These are phyloP conservation scores for Pelagia noctiluca DNA, from an alignment of 30 jellyfish, hydroid and myxozoan genomes.

Conservation along the genomic window DNA sequence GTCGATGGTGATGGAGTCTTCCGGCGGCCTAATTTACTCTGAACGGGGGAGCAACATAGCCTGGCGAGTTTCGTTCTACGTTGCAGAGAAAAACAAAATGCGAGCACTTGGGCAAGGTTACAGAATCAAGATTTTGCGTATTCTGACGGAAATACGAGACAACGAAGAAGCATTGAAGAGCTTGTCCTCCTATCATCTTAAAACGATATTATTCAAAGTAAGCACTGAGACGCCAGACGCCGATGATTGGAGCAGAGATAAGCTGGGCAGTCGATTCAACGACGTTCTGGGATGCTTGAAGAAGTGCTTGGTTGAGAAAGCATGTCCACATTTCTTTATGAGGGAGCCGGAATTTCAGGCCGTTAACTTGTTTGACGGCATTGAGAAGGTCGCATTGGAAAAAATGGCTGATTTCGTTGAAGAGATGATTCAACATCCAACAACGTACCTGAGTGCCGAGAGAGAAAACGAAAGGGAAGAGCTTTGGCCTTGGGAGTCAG, in stretches of 20 bases:
- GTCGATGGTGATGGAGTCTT: slow-evolving; percentile 7
- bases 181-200: slow-evolving; percentile 78
- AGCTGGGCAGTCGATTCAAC: slow-evolving; percentile 42
- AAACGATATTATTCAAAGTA: slow-evolving; percentile 67
- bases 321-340: slow-evolving; percentile 70
- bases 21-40: neutral
- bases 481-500: slow-evolving; percentile 71
- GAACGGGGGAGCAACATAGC: slow-evolving; percentile 27
- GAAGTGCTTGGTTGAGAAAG: slow-evolving; percentile 16
- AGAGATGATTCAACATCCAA: slow-evolving; percentile 46
- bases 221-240: slow-evolving; percentile 57
- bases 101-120: slow-evolving; percentile 79
- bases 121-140: slow-evolving; percentile 70
- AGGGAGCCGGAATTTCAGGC: slow-evolving; percentile 75
- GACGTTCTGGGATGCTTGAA: slow-evolving; percentile 40
- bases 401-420: slow-evolving; percentile 59
- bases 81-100: slow-evolving; percentile 85
- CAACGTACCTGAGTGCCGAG: slow-evolving; percentile 6
- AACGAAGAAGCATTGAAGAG: slow-evolving; percentile 56
- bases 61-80: slow-evolving; percentile 80
- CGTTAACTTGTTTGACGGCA: slow-evolving; percentile 56
- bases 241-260: slow-evolving; percentile 54
- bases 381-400: slow-evolving; percentile 23
- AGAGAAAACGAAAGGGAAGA: slow-evolving; percentile 41
- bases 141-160: slow-evolving; percentile 81